These are phyloP conservation scores for Phrynocephalus guinanensis DNA, from an alignment of 2,797 vertebrate species.

Conservation along the genomic window DNA sequence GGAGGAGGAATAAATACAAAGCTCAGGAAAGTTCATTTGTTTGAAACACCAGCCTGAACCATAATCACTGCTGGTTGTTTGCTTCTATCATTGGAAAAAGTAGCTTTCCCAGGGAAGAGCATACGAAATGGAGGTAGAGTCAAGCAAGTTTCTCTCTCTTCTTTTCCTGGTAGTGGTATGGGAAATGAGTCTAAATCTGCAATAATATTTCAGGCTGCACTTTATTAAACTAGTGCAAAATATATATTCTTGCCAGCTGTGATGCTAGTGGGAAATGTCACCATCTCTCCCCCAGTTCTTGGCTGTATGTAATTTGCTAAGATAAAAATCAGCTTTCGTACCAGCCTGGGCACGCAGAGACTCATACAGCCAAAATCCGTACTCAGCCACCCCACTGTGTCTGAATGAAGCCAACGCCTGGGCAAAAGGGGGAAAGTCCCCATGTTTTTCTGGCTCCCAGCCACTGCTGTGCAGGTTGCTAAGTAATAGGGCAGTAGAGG, in stretches of 20 bases:
- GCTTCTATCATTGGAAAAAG: no score
- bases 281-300: slow-evolving; percentile 14
- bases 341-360: slow-evolving; percentile 34
- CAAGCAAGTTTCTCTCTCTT: background rate
- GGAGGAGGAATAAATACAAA: no score
- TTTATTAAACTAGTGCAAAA: background rate
- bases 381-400: slow-evolving; percentile 32
- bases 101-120: background rate
- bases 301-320: slow-evolving; percentile 28
- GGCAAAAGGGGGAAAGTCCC: slow-evolving; percentile 14
- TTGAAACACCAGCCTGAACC: no score
- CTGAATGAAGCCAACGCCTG: slow-evolving; percentile 16
- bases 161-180: background rate
- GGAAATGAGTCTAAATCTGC: background rate
- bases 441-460: slow-evolving; percentile 31
- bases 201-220: background rate
- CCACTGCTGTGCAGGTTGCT: slow-evolving; percentile 26
- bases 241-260: background rate
- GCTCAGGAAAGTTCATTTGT: no score
- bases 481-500: slow-evolving; percentile 25
- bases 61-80: no score
- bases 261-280: slow-evolving; percentile 30
- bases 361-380: slow-evolving; percentile 45
- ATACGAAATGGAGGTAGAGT: background rate
- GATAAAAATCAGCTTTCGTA: slow-evolving; percentile 21